Conservation (phyloP, 2,113 vertebrate genomes). For the Poeciliopsis turrubarensis region DNA sequence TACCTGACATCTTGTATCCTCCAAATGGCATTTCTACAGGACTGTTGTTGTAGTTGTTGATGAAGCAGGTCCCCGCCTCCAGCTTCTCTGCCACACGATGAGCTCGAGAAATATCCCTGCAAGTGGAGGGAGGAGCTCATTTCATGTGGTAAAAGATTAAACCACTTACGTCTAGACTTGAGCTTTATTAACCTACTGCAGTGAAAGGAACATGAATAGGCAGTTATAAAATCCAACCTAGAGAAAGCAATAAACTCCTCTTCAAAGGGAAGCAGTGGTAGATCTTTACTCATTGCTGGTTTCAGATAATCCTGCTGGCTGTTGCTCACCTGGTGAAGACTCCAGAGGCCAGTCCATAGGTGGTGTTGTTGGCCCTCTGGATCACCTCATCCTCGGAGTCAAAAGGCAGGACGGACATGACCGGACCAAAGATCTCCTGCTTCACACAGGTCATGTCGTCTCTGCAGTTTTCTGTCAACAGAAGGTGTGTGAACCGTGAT, state of each 20-base stretch:
- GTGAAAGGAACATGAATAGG: background rate
- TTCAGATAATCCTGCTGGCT: background rate
- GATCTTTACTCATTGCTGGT: conserved; percentile 5
- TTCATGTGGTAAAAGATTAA: background rate
- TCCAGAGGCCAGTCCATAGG: conserved; percentile 91
- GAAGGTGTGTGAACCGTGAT: background rate
- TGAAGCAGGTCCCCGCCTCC: conserved; percentile 92
- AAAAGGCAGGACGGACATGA: conserved; percentile 94
- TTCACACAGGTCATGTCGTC: conserved; percentile 95
- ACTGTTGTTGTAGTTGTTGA: conserved; percentile 94
- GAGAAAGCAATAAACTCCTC: background rate
- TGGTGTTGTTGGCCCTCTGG: conserved; percentile 88
- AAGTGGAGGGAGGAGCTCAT: background rate
- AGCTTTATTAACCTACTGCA: background rate
- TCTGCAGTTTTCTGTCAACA: conserved; percentile 85
- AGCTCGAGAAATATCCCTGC: conserved; percentile 91
- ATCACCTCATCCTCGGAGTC: conserved; percentile 93
- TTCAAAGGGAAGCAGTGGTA: background rate
- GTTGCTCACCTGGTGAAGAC: conserved; percentile 91
- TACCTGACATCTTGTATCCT: conserved; percentile 96
- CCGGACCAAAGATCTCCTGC: conserved; percentile 97
- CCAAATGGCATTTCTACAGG: conserved; percentile 93
- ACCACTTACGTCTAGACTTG: too few relatives aligned
- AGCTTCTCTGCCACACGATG: conserved; percentile 89
- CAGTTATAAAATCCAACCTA: background rate